Evolutionary conservation across 2,113 vertebrate species (phyloP), one percentile per base, ranked within the genome.

Genomic region (Leptobrachium leishanense): DNA sequence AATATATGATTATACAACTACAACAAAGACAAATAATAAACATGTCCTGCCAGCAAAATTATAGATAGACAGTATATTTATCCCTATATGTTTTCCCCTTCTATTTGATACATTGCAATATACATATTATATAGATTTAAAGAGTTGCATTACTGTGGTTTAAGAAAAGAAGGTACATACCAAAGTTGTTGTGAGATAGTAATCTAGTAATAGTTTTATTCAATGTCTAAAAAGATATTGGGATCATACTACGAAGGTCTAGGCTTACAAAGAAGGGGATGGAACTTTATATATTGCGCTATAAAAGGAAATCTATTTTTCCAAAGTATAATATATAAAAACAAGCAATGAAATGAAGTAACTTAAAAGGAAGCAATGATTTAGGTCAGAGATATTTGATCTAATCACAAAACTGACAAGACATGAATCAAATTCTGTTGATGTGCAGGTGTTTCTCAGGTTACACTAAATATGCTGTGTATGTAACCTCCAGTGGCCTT

Each of bases 261-360:
- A 11, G 13, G 11, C 66, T 76, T 62, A 11, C 39, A 72, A 53
- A 8, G 20, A 42, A 43, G 64, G 63, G 42, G 20, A 68, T 6
- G 39, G 59, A 40, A 10, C 8, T 39, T 40, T 40, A n/a, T 40
- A n/a, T 55, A 55, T 20, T 40, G 20, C 59, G 5, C 66, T 40
- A 43, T 53, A 13, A 31, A 46, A 77, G 75, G 57, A 57, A 76
- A 76, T 55, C 40, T 76, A 50, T 50, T 8, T 50, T 8, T 76
- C 64, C 54, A 59, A 46, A 55, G 64, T 50, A 50, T 86, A 89
- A 84, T 5, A 69, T 5, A 46, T 66, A 67, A 66, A 43, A 40
- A 8, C 3, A 12, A 50, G 72, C 6, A 10, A 59, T 59, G 55
- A 59, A 59, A 12, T 59, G 40, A 57, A 6, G 57, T 55, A 70